Evolutionary conservation across 2,113 vertebrate genomes (phyloP).

Genomic region (Enhydra lutris): DNA sequence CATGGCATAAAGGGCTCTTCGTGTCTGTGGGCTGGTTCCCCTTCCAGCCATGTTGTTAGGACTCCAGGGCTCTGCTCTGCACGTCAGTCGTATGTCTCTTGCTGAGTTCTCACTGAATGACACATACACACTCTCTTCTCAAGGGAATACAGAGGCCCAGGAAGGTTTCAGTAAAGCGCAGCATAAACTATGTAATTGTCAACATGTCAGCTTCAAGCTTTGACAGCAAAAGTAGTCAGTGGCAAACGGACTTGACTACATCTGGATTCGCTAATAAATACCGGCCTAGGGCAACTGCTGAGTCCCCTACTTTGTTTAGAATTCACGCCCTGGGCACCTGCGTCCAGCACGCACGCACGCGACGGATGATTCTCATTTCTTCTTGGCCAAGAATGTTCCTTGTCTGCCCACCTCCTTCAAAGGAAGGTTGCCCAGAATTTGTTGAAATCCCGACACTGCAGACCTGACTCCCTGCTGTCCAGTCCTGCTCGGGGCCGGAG

Average conservation of each 20-base stretch:
- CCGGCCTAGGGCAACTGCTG: neutral
- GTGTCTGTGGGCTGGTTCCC: neutral
- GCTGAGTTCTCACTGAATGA: rapidly evolving
- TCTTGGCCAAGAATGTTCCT: too few relatives aligned
- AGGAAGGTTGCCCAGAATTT: neutral
- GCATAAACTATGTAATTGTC: neutral
- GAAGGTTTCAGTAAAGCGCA: too few relatives aligned
- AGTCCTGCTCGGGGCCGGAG: neutral
- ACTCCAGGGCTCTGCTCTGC: neutral
- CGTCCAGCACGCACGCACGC: rapidly evolving
- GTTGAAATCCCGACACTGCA: neutral
- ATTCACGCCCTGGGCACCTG: neutral
- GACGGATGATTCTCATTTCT: neutral
- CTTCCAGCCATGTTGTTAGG: too few relatives aligned
- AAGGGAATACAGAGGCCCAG: neutral
- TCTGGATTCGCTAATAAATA: neutral
- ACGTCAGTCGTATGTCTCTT: neutral
- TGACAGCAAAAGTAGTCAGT: neutral
- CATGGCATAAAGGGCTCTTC: too few relatives aligned
- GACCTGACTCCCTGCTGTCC: too few relatives aligned
- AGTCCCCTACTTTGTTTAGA: neutral
- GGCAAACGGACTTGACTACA: neutral
- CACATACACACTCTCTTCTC: rapidly evolving
- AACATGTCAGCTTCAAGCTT: neutral
- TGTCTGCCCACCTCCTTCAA: neutral